Percentiles rank a stretch among this genome's conserved stretches.
phyloP scores from a whole-genome alignment of 2,113 vertebrate species.

The Alces alces region DNA sequence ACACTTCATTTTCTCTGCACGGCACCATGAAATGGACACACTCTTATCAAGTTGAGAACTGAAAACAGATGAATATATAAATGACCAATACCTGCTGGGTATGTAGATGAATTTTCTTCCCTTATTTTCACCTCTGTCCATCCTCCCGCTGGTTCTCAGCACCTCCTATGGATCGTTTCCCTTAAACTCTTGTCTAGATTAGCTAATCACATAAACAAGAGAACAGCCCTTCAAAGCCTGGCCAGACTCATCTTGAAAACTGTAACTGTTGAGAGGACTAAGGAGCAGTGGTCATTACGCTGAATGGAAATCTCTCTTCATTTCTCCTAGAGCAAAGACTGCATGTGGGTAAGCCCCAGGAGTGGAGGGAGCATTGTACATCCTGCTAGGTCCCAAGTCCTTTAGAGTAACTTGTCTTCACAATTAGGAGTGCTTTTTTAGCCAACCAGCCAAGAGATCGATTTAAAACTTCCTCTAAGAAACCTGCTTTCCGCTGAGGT shows the following conservation, averaged over 20 bases:
- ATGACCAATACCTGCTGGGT: constrained; percentile 93
- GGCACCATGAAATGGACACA: constrained; percentile 91
- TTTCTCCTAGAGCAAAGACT: not conserved
- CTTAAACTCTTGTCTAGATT: constrained; percentile 17
- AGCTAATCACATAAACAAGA: constrained; percentile 36
- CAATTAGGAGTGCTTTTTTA: not conserved
- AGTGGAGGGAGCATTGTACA: not conserved
- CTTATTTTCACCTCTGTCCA: constrained; percentile 87
- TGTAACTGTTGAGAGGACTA: not conserved
- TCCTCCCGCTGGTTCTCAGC: constrained; percentile 78
- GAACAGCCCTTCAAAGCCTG: not conserved
- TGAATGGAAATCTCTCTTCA: not conserved
- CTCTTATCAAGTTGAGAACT: constrained; percentile 87
- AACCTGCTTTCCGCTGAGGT: not conserved
- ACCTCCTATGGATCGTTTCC: constrained; percentile 55
- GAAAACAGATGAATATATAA: constrained; percentile 94
- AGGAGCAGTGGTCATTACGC: not conserved
- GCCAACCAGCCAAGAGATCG: not conserved
- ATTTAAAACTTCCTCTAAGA: not conserved
- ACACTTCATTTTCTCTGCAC: constrained; percentile 88
- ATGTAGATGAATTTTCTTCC: constrained; percentile 94
- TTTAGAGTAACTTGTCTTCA: not conserved
- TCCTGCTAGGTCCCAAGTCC: not conserved
- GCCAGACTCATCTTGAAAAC: not conserved
- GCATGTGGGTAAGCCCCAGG: not conserved